A percentile compares a stretch with the other conserved stretches of the same genome.
phyloP scores from a whole-genome alignment of 2,113 vertebrate genomes.

The Sander vitreus region DNA sequence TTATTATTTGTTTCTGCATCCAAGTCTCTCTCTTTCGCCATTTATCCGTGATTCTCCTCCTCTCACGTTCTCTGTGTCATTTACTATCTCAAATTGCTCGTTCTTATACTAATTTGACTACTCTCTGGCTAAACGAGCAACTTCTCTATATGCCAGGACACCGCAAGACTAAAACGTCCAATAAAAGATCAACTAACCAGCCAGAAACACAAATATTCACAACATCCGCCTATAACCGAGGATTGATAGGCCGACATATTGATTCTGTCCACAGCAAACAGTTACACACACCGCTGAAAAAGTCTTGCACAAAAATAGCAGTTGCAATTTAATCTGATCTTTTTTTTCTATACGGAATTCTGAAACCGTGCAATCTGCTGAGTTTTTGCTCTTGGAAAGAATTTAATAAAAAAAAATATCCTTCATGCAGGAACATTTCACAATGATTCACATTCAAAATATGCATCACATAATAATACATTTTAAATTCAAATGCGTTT shows the following conservation, averaged over 20 bases:
- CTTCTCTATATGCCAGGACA: neutral
- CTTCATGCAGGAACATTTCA: neutral
- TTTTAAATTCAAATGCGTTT: neutral
- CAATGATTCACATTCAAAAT: neutral
- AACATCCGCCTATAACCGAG: neutral
- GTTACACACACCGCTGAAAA: neutral
- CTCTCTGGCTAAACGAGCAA: neutral
- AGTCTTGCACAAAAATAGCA: neutral
- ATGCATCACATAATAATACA: neutral
- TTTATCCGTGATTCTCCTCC: neutral
- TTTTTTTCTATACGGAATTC: neutral
- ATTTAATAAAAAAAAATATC: neutral
- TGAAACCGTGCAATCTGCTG: neutral
- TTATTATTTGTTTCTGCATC: neutral
- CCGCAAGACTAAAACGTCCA: neutral
- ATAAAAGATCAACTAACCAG: neutral
- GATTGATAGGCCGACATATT: conserved; percentile 15
- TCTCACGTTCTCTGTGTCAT: too few species aligned
- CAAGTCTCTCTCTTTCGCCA: neutral
- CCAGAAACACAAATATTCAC: neutral
- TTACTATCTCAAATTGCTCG: neutral
- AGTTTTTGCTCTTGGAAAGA: neutral
- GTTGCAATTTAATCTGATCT: fast-evolving
- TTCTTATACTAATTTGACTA: neutral
- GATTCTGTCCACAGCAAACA: neutral